These are phyloP conservation scores for Hystrix brachyura DNA, from an alignment of 2,113 vertebrate genomes.

Conservation along the genomic window DNA sequence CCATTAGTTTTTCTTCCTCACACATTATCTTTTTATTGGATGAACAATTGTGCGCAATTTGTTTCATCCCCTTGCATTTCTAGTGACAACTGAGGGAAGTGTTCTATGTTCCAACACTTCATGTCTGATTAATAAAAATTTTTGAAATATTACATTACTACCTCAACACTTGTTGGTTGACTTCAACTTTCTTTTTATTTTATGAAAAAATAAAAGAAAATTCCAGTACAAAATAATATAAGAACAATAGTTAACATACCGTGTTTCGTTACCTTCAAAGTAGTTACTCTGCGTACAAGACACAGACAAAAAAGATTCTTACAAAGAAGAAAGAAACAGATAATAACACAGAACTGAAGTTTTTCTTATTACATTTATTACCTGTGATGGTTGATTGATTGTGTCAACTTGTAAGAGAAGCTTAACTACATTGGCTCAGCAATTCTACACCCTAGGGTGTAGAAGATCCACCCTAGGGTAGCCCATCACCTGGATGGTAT, in stretches of 20 bases:
- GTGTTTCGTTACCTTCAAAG: background rate
- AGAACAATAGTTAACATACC: background rate
- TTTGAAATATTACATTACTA: background rate
- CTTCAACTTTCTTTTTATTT: background rate
- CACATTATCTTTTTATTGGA: background rate
- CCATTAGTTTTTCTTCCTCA: background rate
- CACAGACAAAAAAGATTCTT: background rate
- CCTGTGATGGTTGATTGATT: too few relatives aligned
- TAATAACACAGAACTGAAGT: background rate
- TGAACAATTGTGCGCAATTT: background rate
- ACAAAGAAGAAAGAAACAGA: background rate
- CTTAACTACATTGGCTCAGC: too few relatives aligned
- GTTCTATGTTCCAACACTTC: background rate
- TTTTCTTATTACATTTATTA: background rate
- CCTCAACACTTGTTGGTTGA: background rate
- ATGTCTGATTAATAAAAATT: background rate
- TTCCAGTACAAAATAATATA: background rate
- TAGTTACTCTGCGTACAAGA: background rate
- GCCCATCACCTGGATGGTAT: too few relatives aligned
- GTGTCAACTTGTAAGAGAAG: too few relatives aligned
- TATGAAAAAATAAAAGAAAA: background rate
- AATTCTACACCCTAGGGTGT: too few relatives aligned
- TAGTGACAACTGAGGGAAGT: background rate
- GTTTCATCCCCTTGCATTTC: background rate
- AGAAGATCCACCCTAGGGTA: too few relatives aligned